Conservation (phyloP, 2,888 invertebrate genomes). For the Eulithis testata region DNA sequence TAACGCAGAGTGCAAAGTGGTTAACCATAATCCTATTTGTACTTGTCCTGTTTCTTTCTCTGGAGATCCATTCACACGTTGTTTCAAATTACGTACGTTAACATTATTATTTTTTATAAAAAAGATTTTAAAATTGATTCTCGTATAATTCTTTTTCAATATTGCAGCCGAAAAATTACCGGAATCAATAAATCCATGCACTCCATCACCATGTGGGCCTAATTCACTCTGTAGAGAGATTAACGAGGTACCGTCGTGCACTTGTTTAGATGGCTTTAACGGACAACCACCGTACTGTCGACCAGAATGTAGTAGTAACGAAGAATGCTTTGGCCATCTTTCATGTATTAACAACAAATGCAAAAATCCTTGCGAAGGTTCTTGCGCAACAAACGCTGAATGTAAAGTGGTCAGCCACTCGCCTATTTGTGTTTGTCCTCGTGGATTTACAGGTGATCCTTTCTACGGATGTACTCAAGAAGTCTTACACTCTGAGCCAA, state of each 20-base stretch:
- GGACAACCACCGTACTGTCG: conserved; percentile 91
- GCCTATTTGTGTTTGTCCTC: conserved; percentile 88
- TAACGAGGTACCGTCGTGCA: conserved; percentile 90
- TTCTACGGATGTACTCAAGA: conserved; percentile 86
- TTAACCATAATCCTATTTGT: conserved; percentile 90
- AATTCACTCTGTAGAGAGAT: conserved; percentile 88
- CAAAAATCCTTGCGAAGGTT: conserved; percentile 89
- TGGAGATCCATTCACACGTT: conserved; percentile 88
- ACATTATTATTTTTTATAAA: not conserved
- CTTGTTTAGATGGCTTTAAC: conserved; percentile 87
- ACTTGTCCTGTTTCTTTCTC: conserved; percentile 86
- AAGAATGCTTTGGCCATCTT: conserved; percentile 87
- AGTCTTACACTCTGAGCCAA: conserved; percentile 61
- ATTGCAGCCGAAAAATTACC: conserved; percentile 79
- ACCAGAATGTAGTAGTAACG: conserved; percentile 91
- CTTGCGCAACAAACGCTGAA: conserved; percentile 89
- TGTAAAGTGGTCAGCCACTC: conserved; percentile 91
- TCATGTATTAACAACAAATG: conserved; percentile 92
- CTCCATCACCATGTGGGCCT: conserved; percentile 92
- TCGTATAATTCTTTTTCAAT: conserved; percentile 10
- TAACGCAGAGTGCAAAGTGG: conserved; percentile 89
- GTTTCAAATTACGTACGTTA: conserved; percentile 82
- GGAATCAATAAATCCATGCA: conserved; percentile 86
- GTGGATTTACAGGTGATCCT: conserved; percentile 90
- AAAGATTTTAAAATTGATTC: too few relatives aligned